phyloP scores from a whole-genome alignment of 2,888 invertebrate species.

The Drosophila meridiana region DNA sequence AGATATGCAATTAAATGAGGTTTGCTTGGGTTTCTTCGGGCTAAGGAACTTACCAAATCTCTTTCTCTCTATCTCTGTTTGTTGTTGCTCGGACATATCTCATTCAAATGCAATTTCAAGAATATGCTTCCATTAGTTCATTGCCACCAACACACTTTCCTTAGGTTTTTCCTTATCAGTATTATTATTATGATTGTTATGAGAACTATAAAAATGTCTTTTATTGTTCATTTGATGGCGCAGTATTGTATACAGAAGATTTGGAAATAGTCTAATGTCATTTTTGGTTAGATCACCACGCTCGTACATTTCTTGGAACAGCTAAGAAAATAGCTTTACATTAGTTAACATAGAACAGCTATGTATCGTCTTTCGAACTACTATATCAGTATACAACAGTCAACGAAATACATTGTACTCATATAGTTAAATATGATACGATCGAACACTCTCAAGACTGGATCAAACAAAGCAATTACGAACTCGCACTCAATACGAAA shows the following conservation, averaged over 20 bases:
- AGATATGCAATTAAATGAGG: background rate
- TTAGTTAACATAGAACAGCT: background rate
- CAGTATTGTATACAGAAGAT: conserved; percentile 49
- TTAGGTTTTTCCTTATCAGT: background rate
- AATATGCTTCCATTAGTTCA: background rate
- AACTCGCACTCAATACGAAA: background rate
- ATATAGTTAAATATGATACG: background rate
- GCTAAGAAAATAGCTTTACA: conserved; percentile 27
- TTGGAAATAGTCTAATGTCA: conserved; percentile 57
- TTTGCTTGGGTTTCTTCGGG: background rate
- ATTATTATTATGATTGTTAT: background rate
- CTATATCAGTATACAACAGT: background rate
- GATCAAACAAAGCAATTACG: background rate
- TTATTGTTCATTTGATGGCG: background rate
- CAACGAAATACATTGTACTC: background rate
- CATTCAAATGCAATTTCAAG: background rate
- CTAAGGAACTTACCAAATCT: background rate
- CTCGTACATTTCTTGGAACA: conserved; percentile 63
- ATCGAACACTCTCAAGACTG: background rate
- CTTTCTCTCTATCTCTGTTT: no score
- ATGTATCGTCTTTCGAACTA: background rate
- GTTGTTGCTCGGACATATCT: background rate
- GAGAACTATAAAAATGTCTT: background rate
- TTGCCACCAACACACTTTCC: background rate
- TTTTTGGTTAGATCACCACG: conserved; percentile 65